A percentile compares a stretch with the other conserved stretches of the same genome.
These are phyloP conservation scores for Corythaeola cristata DNA, from an alignment of 2,113 vertebrate genomes.

Conservation along the genomic window DNA sequence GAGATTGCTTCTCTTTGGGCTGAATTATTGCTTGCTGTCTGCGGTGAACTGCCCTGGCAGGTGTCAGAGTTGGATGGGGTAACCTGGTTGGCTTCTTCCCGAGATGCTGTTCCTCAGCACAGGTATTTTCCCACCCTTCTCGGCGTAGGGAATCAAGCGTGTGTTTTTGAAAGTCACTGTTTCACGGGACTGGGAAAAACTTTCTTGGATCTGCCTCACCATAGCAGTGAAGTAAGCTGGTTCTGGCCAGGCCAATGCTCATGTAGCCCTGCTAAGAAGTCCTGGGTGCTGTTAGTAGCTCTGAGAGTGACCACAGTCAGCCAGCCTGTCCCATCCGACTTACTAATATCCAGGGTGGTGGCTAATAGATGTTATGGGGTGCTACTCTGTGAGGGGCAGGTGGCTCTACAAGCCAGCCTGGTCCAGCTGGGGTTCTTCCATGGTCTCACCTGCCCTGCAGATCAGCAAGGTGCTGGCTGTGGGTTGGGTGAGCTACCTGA, in stretches of 20 bases:
- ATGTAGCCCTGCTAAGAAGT: neutral
- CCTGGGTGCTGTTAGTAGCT: neutral
- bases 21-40: conserved; percentile 27
- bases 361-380: neutral
- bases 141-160: neutral
- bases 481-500: neutral
- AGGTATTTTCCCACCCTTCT: neutral
- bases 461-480: neutral
- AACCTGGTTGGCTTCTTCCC: neutral
- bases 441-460: neutral
- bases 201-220: neutral
- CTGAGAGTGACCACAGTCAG: rapidly evolving
- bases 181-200: neutral
- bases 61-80: neutral
- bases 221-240: neutral
- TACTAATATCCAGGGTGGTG: neutral
- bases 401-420: neutral
- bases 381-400: neutral
- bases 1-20: conserved; percentile 4
- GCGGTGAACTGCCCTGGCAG: neutral
- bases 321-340: neutral
- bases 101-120: neutral
- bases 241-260: neutral
- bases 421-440: neutral
- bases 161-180: neutral